A percentile compares a stretch with the other conserved stretches of the same genome.
These are phyloP conservation scores for Rhinogobius similis DNA, from an alignment of 2,113 vertebrate species.

Conservation along the genomic window DNA sequence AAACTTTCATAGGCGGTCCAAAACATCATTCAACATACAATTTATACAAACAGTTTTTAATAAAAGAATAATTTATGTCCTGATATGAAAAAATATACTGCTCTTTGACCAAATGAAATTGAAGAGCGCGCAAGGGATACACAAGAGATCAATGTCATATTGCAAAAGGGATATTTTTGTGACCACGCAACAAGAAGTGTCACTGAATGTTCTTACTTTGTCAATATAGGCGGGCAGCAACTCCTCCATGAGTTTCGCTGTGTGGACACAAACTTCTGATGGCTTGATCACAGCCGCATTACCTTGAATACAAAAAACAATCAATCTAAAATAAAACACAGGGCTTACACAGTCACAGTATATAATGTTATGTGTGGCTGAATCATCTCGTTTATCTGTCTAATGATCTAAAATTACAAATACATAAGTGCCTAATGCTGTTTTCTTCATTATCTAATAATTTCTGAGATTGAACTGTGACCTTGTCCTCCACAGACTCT, in stretches of 20 bases:
- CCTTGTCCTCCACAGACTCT: constrained; percentile 19
- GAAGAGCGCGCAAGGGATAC: no score
- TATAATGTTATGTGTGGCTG: neutral
- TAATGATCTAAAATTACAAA: neutral
- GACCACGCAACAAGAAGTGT: neutral
- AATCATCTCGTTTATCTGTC: neutral
- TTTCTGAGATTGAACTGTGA: neutral
- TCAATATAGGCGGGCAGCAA: constrained; percentile 89
- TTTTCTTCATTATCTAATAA: neutral
- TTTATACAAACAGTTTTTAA: no score
- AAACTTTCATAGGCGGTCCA: no score
- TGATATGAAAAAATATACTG: no score
- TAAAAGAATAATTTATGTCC: no score
- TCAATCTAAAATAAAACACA: neutral
- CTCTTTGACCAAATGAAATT: no score
- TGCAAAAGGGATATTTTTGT: neutral
- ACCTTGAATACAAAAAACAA: constrained; percentile 72
- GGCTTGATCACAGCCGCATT: constrained; percentile 93
- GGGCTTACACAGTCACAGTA: neutral
- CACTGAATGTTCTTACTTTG: constrained; percentile 75
- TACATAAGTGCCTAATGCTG: neutral
- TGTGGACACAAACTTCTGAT: constrained; percentile 86
- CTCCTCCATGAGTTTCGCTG: constrained; percentile 81
- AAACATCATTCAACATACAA: no score
- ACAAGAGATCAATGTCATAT: neutral